Evolutionary conservation across 2,113 vertebrate genomes (phyloP), one percentile per base, ranked within the genome.

Genomic region (Gopherus flavomarginatus): DNA sequence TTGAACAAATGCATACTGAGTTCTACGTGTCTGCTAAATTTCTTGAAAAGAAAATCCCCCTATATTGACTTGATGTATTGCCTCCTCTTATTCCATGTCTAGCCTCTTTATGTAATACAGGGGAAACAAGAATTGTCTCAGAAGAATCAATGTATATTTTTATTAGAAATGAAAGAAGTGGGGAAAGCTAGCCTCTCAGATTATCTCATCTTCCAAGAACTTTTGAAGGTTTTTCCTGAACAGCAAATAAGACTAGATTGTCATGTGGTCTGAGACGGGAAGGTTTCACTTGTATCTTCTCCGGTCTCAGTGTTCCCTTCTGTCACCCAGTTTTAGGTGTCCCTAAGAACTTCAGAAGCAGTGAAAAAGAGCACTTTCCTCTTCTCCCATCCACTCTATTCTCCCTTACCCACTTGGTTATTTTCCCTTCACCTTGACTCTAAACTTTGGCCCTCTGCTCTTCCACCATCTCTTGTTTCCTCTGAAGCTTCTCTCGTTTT

Each of bases 241-340:
- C 89, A 84, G 81, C 75, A 93, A 92, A 88, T 42, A 90, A 78
- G 87, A 91, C 26, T 38, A 92, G 79, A 49, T 49, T 95, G 78
- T 1, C 22, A 90, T 72, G 81, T 89, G 0, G 0, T 35, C 38
- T 89, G 49, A 96, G 69, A 53, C 11, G 57, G 38, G 96, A 7
- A 27, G 90, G 10, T 59, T 93, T 87, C 44, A 9, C 14, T 81
- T 5, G 0, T 65, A n/a, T 35, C 62, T n/a, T n/a, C 35, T 69
- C 31, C 8, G 2, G 19, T 87, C n/a, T 85, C 42, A 78, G 22
- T 11, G 16, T 9, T 88, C 94, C 19, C 47, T 75, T 88, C 57
- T 35, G 62, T 16, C n/a, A 65, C 7, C 62, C 87, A 8, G 72
- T 91, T 88, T 57, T 54, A 91, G 72, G 89, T 19, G 29, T 78